A percentile compares a stretch with the other conserved stretches of the same genome.
phyloP scores from a whole-genome alignment of 2,888 invertebrate species.

The Diadegma fenestrale region DNA sequence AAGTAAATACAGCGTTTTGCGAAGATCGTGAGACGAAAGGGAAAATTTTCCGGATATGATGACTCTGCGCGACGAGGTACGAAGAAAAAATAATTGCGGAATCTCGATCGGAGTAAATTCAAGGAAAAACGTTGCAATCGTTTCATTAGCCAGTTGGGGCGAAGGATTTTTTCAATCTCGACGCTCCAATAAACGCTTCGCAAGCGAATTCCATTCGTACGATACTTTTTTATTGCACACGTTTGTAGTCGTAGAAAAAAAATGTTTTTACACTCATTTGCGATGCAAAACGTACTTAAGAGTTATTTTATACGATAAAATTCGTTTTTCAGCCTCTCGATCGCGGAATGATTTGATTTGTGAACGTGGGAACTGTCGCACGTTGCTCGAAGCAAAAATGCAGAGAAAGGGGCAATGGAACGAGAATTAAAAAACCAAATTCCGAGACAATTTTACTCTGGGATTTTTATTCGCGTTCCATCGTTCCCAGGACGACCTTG shows the following conservation, averaged over 20 bases:
- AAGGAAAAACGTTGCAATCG: neutral
- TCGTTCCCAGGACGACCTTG: neutral
- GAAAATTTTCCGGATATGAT: conserved; percentile 30
- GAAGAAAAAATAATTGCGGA: neutral
- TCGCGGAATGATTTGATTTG: conserved; percentile 14
- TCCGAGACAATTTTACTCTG: neutral
- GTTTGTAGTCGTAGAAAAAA: neutral
- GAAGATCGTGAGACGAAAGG: conserved; percentile 1
- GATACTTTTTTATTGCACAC: conserved; percentile 7
- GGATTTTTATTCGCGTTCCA: neutral
- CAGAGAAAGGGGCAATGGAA: neutral
- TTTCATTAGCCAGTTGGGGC: neutral
- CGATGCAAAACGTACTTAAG: neutral
- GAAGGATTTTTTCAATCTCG: neutral
- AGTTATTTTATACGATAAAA: conserved; percentile 6
- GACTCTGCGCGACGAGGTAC: conserved; percentile 33
- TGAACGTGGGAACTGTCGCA: neutral
- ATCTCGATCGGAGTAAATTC: neutral
- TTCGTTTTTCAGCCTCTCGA: neutral
- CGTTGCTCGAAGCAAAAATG: neutral
- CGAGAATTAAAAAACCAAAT: neutral
- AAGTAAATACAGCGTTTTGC: conserved; percentile 14
- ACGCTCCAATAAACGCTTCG: neutral
- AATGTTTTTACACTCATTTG: neutral
- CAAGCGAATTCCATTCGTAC: neutral